Base-by-base conservation (phyloP, 1,140 invertebrate species). In the Atopsyche davidsoni region DNA sequence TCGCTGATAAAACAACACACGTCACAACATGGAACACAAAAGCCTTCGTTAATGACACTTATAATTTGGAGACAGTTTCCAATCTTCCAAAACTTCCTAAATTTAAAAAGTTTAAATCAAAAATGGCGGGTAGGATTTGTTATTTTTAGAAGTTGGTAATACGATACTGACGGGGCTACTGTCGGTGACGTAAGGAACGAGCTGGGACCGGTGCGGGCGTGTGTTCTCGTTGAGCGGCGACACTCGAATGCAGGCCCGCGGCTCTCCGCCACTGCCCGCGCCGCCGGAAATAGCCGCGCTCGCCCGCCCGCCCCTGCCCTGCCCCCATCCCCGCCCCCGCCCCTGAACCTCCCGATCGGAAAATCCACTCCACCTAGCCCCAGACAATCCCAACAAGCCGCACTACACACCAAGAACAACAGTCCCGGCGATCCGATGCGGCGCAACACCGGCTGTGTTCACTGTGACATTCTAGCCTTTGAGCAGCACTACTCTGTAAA, bases 141-240 rank as follows among this genome's bases (percentile, higher is more conserved):
- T 50, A 72, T 70, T 66, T 72, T 66, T 72, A 69, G 69, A 68
- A 36, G 48, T 34, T 63, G 63, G 69, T 72, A 72, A 72, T 68
- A 67, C 69, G 68, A 70, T 66, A 50, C 48, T 50, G 40, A 43
- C 46, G 18, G 35, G 35, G 45, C 45, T 46, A 46, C 43, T 13
- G 39, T 47, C 34, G 36, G 46, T 34, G 48, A 50, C 40, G 48
- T 17, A 50, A 49, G 46, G 22, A n/a, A 42, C 60, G 64, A 61
- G 61, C 62, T 61, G 66, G 60, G 60, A 62, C 59, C 62, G 66
- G 65, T 61, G 64, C 63, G 66, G 45, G 61, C 66, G 67, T 68
- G 63, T 43, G 45, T 42, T 47, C 62, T 55, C 28, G 44, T 61
- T 61, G 64, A 61, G 61, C 51, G 42, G 51, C 58, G 60, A 58